A percentile compares a stretch with the other conserved stretches of the same genome.
phyloP scores from a whole-genome alignment of 2,888 invertebrate genomes.

The Acrobasis suavella region DNA sequence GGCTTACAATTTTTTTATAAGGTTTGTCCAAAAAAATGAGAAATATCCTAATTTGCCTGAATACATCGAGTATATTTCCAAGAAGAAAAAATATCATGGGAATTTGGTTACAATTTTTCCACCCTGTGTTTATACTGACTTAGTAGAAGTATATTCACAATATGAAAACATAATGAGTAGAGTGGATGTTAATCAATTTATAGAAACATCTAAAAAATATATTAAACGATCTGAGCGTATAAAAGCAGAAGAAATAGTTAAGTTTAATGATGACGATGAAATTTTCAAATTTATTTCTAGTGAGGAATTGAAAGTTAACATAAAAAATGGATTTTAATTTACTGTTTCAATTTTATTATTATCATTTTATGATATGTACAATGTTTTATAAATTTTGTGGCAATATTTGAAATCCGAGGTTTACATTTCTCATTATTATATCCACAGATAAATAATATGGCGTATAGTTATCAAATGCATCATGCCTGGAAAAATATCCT shows the following conservation, averaged over 20 bases:
- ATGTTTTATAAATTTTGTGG: no score
- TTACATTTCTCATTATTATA: no score
- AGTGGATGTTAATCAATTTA: constrained; percentile 6
- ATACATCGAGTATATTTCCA: constrained; percentile 6
- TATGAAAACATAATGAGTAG: background rate
- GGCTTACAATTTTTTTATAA: background rate
- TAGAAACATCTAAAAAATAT: constrained; percentile 2
- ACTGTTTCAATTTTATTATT: no score
- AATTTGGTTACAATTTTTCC: constrained; percentile 10
- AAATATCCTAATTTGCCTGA: constrained; percentile 11
- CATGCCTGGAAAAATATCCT: no score
- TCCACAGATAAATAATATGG: no score
- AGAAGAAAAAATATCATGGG: constrained; percentile 7
- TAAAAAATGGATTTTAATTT: no score
- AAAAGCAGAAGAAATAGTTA: constrained; percentile 4
- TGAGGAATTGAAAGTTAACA: constrained; percentile 1
- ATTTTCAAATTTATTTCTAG: constrained; percentile 1
- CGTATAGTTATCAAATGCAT: no score
- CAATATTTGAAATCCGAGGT: no score
- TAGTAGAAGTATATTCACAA: background rate
- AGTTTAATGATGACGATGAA: background rate
- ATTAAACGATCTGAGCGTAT: background rate
- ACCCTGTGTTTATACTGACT: background rate
- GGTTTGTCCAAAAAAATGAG: background rate
- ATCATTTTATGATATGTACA: no score